Percentiles rank a stretch among this genome's conserved stretches.
phyloP scores from a whole-genome alignment of 2,888 invertebrate genomes.

The Galeopsomyia nigrocyanea region DNA sequence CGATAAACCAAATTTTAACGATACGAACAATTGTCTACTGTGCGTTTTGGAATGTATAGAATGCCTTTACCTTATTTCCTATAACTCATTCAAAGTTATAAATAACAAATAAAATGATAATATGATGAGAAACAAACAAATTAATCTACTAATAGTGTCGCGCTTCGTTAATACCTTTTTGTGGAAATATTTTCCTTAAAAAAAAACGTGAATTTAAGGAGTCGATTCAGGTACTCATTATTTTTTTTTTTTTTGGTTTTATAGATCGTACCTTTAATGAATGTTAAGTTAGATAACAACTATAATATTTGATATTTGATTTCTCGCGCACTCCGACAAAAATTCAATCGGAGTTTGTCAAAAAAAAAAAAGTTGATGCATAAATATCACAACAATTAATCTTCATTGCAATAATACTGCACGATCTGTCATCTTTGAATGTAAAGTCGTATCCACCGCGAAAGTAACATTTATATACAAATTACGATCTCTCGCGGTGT shows the following conservation, averaged over 20 bases:
- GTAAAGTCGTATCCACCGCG: too few species aligned
- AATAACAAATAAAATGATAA: conserved; percentile 6
- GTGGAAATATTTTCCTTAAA: conserved; percentile 30
- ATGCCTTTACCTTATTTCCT: background rate
- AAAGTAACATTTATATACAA: too few species aligned
- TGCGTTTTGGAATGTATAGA: background rate
- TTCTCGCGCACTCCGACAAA: too few species aligned
- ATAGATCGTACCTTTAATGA: background rate
- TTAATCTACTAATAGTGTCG: too few species aligned
- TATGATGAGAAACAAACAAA: background rate
- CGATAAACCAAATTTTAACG: conserved; percentile 22
- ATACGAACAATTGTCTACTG: background rate
- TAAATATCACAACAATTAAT: conserved; percentile 24
- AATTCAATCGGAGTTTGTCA: background rate
- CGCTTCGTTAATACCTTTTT: conserved; percentile 3
- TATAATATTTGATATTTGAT: too few species aligned
- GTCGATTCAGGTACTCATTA: conserved; percentile 31
- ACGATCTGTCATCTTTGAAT: conserved; percentile 4
- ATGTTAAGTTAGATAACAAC: too few species aligned
- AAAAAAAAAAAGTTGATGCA: background rate
- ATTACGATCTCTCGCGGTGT: too few species aligned
- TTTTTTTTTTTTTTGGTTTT: background rate
- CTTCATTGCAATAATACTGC: conserved; percentile 2
- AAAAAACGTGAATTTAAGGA: background rate
- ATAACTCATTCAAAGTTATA: conserved; percentile 7